These are phyloP conservation scores for Oxycera nigricornis DNA, from an alignment of 2,888 invertebrate genomes.

Conservation along the genomic window DNA sequence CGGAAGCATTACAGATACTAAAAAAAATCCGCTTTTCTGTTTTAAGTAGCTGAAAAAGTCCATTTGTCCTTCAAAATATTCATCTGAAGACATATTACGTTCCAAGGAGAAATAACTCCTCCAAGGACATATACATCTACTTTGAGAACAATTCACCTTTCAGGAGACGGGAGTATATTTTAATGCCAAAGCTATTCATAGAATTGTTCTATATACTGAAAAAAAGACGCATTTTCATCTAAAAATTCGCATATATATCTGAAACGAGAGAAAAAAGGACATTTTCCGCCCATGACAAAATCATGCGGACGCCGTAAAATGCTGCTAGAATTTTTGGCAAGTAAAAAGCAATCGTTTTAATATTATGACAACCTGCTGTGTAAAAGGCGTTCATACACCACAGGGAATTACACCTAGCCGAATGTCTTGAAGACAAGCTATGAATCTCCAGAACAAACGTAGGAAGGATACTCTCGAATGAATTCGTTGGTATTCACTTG, in stretches of 20 bases:
- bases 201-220: constrained; percentile 12
- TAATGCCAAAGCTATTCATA: constrained; percentile 12
- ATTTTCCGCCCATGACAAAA: neutral
- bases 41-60: neutral
- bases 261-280: neutral
- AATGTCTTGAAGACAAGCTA: neutral
- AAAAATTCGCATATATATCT: neutral
- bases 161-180: neutral
- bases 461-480: neutral
- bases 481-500: neutral
- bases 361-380: constrained; percentile 36
- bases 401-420: constrained; percentile 36
- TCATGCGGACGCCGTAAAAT: neutral
- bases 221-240: neutral
- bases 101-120: neutral
- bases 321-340: neutral
- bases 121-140: neutral
- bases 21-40: too few species aligned
- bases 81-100: neutral
- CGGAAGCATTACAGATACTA: too few species aligned
- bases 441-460: too few species aligned
- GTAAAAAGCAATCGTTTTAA: constrained; percentile 32
- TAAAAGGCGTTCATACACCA: constrained; percentile 28
- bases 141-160: neutral
- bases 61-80: neutral